Conservation (phyloP, 2,888 invertebrate species). For the Agriopis leucophaearia region DNA sequence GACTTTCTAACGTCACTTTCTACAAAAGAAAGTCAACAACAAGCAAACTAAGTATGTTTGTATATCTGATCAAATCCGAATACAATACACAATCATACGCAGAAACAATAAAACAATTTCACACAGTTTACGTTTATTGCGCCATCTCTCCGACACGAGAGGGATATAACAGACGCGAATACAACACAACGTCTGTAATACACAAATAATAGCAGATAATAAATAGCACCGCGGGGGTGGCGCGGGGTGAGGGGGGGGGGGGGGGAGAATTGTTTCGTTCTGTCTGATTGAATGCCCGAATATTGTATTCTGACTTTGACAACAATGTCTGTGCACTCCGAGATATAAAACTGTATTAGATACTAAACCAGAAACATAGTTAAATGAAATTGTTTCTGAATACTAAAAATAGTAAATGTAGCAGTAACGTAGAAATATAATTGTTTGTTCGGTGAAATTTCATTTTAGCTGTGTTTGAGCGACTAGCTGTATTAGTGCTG, state of each 20-base stretch:
- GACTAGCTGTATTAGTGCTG: no score
- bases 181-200: slow-evolving; percentile 29
- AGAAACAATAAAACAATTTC: slow-evolving; percentile 21
- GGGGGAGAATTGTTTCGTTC: slow-evolving; percentile 56
- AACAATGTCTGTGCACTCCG: slow-evolving; percentile 47
- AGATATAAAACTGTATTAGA: slow-evolving; percentile 10
- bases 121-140: slow-evolving; percentile 16
- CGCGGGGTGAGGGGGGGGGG: slow-evolving; percentile 1
- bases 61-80: not conserved
- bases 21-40: no score
- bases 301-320: slow-evolving; percentile 61
- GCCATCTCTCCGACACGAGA: slow-evolving; percentile 10
- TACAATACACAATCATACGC: not conserved
- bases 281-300: slow-evolving; percentile 61
- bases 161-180: slow-evolving; percentile 24
- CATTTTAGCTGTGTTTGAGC: no score
- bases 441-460: no score
- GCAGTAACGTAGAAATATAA: no score
- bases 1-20: not conserved
- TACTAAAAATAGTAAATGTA: not conserved
- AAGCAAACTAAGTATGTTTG: no score
- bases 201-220: slow-evolving; percentile 36
- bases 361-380: not conserved
- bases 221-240: slow-evolving; percentile 21
- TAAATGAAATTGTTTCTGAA: not conserved